Percentiles rank a stretch among this genome's conserved stretches.
Conservation (phyloP, 2,113 vertebrate genomes). For the Charadrius vociferus region DNA sequence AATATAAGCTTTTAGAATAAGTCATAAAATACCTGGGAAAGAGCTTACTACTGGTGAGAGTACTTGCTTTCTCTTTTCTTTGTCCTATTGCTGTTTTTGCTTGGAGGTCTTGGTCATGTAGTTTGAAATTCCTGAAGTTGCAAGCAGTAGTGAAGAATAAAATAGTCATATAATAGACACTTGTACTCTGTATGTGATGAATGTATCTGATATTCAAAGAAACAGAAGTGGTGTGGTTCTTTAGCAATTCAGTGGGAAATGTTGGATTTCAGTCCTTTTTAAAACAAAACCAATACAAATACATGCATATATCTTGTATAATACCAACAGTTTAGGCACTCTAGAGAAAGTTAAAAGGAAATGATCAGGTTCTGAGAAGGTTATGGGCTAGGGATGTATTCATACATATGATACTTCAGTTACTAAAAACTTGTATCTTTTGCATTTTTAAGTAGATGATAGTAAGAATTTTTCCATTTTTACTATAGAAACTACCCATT, state of each 20-base stretch:
- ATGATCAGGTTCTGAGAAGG: not conserved
- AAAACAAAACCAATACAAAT: not conserved
- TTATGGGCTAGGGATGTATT: not conserved
- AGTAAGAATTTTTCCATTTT: not conserved
- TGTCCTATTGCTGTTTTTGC: not conserved
- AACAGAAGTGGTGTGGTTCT: not conserved
- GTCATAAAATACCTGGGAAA: not conserved
- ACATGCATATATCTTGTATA: not conserved
- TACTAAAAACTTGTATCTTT: not conserved
- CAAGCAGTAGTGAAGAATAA: not conserved
- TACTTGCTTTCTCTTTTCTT: not conserved
- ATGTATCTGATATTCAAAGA: not conserved
- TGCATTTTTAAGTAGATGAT: not conserved
- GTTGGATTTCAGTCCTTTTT: not conserved
- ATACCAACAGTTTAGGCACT: not conserved
- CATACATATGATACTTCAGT: not conserved
- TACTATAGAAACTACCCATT: not conserved
- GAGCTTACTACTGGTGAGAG: not conserved
- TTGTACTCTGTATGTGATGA: not conserved
- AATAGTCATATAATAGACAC: not conserved
- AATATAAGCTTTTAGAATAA: not conserved
- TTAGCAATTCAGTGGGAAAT: not conserved
- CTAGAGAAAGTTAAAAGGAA: not conserved
- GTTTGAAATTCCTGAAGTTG: not conserved
- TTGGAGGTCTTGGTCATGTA: not conserved